Conservation (phyloP, 2,888 invertebrate genomes). For the Caenorhabditis sp. region DNA sequence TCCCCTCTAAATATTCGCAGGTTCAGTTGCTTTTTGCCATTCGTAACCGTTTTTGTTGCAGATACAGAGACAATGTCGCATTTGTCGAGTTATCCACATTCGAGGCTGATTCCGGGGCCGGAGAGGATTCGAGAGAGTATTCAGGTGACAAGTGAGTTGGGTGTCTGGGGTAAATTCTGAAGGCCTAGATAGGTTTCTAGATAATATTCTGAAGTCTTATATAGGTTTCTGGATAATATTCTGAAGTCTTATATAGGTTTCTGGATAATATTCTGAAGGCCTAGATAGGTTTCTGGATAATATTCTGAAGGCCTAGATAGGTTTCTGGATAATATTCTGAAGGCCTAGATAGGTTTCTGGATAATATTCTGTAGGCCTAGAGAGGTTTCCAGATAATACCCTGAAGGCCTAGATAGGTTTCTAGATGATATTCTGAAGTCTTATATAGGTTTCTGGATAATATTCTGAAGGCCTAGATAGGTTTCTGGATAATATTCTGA, state of each 20-base stretch:
- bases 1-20: not conserved
- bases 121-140: conserved; percentile 59
- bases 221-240: not conserved
- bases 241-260: too few species aligned
- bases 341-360: too few species aligned
- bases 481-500: not conserved
- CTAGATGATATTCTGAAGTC: too few species aligned
- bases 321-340: not conserved
- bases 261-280: not conserved
- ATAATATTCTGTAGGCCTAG: not conserved
- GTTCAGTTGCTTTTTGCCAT: not conserved
- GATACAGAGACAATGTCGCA: not conserved
- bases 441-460: too few species aligned
- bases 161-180: not conserved
- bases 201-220: not conserved
- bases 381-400: not conserved
- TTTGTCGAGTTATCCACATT: conserved; percentile 10
- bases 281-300: too few species aligned
- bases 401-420: too few species aligned
- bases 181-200: too few species aligned
- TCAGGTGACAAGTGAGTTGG: conserved; percentile 48
- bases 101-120: conserved; percentile 52
- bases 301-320: not conserved
- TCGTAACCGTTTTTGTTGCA: not conserved
- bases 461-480: not conserved